A percentile compares a stretch with the other conserved stretches of the same genome.
phyloP scores from a whole-genome alignment of 2,113 vertebrate species.

The Peromyscus polionotus region DNA sequence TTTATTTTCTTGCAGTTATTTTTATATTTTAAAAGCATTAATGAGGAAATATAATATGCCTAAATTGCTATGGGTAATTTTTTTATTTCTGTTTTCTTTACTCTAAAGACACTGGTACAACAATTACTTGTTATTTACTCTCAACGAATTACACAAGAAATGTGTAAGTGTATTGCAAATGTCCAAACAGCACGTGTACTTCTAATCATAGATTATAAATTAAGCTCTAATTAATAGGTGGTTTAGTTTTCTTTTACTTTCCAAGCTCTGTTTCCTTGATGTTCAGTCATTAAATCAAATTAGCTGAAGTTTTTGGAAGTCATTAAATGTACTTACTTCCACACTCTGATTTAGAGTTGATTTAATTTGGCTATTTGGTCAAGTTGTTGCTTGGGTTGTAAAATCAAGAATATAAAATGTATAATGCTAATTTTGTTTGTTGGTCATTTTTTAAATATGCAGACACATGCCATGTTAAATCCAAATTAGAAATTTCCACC shows the following conservation, averaged over 20 bases:
- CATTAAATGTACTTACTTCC: neutral
- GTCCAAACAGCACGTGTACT: neutral
- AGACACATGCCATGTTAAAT: neutral
- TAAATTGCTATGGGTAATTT: neutral
- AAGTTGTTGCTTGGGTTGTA: neutral
- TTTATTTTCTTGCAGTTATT: neutral
- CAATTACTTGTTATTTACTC: neutral
- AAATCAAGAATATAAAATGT: neutral
- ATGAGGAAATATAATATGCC: neutral
- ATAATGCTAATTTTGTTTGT: neutral
- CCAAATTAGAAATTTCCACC: neutral
- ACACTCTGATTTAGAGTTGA: slow-evolving; percentile 2
- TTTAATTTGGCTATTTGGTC: neutral
- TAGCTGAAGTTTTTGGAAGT: neutral
- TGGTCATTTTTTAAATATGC: neutral
- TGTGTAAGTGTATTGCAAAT: neutral
- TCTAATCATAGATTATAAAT: slow-evolving; percentile 21
- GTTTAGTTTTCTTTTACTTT: neutral
- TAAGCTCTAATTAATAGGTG: neutral
- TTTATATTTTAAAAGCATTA: neutral
- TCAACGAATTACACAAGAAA: neutral
- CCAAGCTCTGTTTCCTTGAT: neutral
- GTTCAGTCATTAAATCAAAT: slow-evolving; percentile 8
- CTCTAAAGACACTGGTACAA: neutral
- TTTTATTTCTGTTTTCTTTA: neutral